Base-by-base conservation (phyloP, 1,140 invertebrate genomes). In the Olivierus martensii region DNA sequence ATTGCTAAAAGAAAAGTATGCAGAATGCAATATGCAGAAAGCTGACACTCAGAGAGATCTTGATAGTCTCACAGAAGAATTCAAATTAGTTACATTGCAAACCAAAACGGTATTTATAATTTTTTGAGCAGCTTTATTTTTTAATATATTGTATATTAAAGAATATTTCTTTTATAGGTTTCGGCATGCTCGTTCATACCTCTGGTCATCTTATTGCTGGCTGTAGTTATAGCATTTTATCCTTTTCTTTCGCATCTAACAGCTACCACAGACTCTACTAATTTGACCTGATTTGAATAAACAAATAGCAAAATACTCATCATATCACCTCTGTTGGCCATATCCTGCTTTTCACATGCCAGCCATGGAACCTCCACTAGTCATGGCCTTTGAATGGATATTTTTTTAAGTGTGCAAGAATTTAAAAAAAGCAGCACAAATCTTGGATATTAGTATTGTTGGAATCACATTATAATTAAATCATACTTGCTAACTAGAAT, bases 121-220 rank as follows among this genome's bases (percentile, higher is more conserved):
- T n/a, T n/a, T 1, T 15, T 5, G 11, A 17, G 19, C 12, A 6
- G 34, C 22, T 44, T 44, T 18, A 7, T 3, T 44, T 51, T 4
- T 2, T 4, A 3, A 21, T 51, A 9, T 42, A 12, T 19, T 50
- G 15, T 42, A 38, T 1, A 6, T 50, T 39, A 38, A 38, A 15
- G n/a, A 4, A 18, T 19, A 28, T 4, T 6, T 12, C 17, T 62
- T 51, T 60, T 63, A 35, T 63, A 71, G 70, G 52, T 68, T 22
- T 70, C 68, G n/a, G 66, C 68, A 28, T 62, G 60, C 50, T 68
- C 68, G 37, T 64, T 68, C 51, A 64, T 71, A 51, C 71, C 71
- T 42, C 57, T 72, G 39, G 52, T 72, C 52, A 64, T 72, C 58
- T 59, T 72, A 47, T 58, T 69, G 47, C 64, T 71, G 52, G 67